These are phyloP conservation scores for Pomacea canaliculata DNA, from an alignment of 2,888 invertebrate genomes.

Conservation along the genomic window DNA sequence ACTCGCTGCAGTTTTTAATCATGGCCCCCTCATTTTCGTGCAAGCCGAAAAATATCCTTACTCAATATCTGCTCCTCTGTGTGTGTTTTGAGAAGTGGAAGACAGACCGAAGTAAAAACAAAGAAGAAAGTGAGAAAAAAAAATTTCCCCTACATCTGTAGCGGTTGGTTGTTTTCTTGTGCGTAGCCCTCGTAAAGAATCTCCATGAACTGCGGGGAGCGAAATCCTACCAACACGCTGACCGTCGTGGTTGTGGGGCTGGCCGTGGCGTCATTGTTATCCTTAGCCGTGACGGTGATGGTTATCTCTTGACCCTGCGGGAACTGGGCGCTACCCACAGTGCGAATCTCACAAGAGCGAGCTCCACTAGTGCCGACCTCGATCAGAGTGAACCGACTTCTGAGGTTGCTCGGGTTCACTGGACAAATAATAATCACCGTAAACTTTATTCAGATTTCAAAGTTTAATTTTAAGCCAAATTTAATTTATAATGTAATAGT, in stretches of 20 bases:
- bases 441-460: too few relatives aligned
- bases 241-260: slow-evolving; percentile 50
- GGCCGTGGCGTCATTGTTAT: neutral
- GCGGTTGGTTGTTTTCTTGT: slow-evolving; percentile 78
- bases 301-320: neutral
- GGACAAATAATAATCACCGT: neutral
- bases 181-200: slow-evolving; percentile 94
- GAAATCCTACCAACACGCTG: slow-evolving; percentile 92
- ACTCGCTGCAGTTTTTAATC: too few relatives aligned
- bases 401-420: slow-evolving; percentile 13
- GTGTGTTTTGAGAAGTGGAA: too few relatives aligned
- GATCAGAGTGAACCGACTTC: neutral
- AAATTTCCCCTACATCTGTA: slow-evolving; percentile 4
- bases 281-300: slow-evolving; percentile 3
- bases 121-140: too few relatives aligned
- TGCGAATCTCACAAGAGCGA: neutral
- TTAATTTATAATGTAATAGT: too few relatives aligned
- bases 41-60: too few relatives aligned
- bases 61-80: too few relatives aligned
- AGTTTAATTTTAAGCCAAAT: too few relatives aligned
- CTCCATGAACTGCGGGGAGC: slow-evolving; percentile 97
- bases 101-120: too few relatives aligned
- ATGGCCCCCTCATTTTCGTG: too few relatives aligned
- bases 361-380: neutral
- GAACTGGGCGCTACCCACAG: neutral